These are phyloP conservation scores for Drosophila suzukii DNA, from an alignment of 1,140 invertebrate species.

Conservation along the genomic window DNA sequence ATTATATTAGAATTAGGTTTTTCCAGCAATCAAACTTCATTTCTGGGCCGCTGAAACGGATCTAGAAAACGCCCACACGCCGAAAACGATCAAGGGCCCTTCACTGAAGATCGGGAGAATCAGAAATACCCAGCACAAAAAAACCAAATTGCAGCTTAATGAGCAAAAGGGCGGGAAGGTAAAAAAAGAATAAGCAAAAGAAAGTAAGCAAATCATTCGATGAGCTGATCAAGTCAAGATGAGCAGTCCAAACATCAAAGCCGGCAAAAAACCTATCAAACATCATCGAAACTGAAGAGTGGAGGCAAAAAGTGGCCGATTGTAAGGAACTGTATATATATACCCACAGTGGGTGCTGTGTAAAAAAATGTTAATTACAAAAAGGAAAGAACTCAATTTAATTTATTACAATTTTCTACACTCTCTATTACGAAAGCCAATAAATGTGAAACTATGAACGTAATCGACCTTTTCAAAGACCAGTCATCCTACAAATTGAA, in stretches of 20 bases:
- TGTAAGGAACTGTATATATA: slow-evolving; percentile 35
- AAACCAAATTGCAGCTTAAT: slow-evolving; percentile 41
- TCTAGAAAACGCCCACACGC: slow-evolving; percentile 44
- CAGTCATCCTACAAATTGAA: too few relatives aligned
- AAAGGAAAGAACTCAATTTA: too few relatives aligned
- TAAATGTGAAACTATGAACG: too few relatives aligned
- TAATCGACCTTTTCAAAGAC: too few relatives aligned
- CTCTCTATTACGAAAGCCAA: too few relatives aligned
- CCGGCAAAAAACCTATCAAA: slow-evolving; percentile 45
- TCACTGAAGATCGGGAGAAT: slow-evolving; percentile 22
- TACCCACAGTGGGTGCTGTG: slow-evolving; percentile 9
- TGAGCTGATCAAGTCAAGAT: slow-evolving; percentile 26
- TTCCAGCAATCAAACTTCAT: slow-evolving; percentile 43
- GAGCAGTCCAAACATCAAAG: slow-evolving; percentile 46
- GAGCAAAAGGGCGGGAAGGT: slow-evolving; percentile 24
- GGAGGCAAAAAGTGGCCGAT: slow-evolving; percentile 19
- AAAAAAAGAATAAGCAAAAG: slow-evolving; percentile 24
- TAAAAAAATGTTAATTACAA: neutral
- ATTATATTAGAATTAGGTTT: slow-evolving; percentile 51
- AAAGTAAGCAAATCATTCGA: slow-evolving; percentile 30
- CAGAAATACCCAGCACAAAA: slow-evolving; percentile 27
- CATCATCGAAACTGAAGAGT: slow-evolving; percentile 18
- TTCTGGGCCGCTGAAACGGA: slow-evolving; percentile 47
- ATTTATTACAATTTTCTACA: too few relatives aligned
- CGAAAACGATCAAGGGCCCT: slow-evolving; percentile 38